Evolutionary conservation across 1,140 invertebrate genomes (phyloP), one percentile per base, ranked within the genome.

Genomic region (Papilio dardanus): DNA sequence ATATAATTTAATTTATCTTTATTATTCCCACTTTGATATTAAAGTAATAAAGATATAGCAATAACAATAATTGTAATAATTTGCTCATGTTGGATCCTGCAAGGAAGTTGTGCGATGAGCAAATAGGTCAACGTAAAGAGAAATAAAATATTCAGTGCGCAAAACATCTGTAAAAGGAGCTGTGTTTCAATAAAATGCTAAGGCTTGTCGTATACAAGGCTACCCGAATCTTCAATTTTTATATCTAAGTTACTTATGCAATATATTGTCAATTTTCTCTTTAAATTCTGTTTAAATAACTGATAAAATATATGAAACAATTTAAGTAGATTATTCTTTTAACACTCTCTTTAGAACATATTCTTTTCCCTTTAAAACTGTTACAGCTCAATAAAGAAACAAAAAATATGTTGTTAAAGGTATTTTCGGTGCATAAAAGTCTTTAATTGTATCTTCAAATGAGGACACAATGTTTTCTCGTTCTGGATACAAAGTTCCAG

Each of bases 61-160:
- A 46, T 46, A 46, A 46, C 42, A 46, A 46, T 46, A 46, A 46
- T 46, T 46, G 42, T 46, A 46, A 46, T 46, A 46, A 46, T n/a
- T 46, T 46, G 16, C 3, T 46, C 42, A 46, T 46, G 42, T 46
- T n/a, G 42, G 42, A n/a, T n/a, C n/a, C 42, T 46, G 42, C 16
- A n/a, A 46, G 42, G 42, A n/a, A 46, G 16, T 46, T 46, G 42
- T 46, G 16, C 16, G 42, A 6, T 46, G 42, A 16, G 42, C 42
- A 46, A 46, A 46, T 46, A 16, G 42, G 42, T n/a, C 42, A 16
- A 46, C 3, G 16, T 1, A 46, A 46, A 46, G 16, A 46, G 42
- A 46, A 46, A 46, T 46, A 46, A 46, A 46, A n/a, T 46, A 46
- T 46, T n/a, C 42, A 46, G 42, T n/a, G 16, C 4, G 16, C 16